Evolutionary conservation across 2,797 vertebrate genomes (phyloP).

Genomic region (Diplodus sargus): DNA sequence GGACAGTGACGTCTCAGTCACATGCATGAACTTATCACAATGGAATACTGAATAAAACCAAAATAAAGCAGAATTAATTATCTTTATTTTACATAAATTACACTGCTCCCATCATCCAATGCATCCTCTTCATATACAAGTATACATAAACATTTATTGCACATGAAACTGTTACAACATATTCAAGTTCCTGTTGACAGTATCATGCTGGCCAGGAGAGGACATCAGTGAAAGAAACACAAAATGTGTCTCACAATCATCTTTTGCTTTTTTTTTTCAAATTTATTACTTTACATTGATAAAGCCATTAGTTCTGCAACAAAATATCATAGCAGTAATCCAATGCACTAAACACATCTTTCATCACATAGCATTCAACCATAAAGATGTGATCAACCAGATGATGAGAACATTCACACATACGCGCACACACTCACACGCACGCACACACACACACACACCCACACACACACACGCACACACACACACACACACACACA

Average conservation of each 20-base stretch:
- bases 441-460: neutral
- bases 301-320: conserved; percentile 29
- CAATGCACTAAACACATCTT: conserved; percentile 27
- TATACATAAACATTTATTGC: conserved; percentile 87
- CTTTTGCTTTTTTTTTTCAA: neutral
- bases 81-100: conserved; percentile 96
- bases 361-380: conserved; percentile 15
- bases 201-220: conserved; percentile 45
- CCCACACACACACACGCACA: no score
- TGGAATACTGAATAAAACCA: conserved; percentile 14
- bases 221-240: conserved; percentile 34
- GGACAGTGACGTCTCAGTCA: no score
- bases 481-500: neutral
- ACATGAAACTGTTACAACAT: conserved; percentile 52
- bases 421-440: conserved; percentile 2
- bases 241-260: conserved; percentile 23
- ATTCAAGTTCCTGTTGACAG: conserved; percentile 35
- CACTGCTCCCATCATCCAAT: conserved; percentile 77
- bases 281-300: conserved; percentile 51
- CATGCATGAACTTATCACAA: no score
- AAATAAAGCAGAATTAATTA: conserved; percentile 38
- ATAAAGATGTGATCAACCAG: conserved; percentile 25
- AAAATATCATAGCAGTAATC: conserved; percentile 17
- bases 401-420: conserved; percentile 4
- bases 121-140: conserved; percentile 85